Conservation (phyloP, 2,113 vertebrate genomes). For the Podarcis muralis region DNA sequence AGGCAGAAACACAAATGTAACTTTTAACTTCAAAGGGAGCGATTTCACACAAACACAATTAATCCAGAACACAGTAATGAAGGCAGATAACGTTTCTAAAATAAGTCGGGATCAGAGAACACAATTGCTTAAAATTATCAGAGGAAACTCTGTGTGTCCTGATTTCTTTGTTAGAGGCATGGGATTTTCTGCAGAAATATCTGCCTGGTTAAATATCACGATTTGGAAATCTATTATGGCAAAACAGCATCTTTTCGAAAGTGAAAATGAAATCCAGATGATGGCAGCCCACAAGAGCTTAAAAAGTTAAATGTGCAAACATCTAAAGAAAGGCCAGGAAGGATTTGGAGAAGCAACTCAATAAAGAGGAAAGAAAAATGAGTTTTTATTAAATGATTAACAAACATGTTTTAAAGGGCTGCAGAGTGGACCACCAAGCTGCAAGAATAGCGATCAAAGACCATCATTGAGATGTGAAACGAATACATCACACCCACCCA, state of each 20-base stretch:
- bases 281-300: background rate
- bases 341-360: background rate
- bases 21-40: conserved; percentile 1
- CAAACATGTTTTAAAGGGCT: background rate
- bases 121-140: background rate
- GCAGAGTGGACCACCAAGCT: background rate
- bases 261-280: conserved; percentile 19
- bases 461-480: no score
- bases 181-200: background rate
- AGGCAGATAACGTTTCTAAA: background rate
- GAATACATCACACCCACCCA: background rate
- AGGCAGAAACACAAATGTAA: background rate
- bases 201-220: background rate
- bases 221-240: background rate
- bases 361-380: background rate
- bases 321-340: background rate
- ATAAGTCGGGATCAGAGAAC: background rate
- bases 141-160: background rate
- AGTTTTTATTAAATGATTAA: background rate
- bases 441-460: background rate
- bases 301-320: background rate
- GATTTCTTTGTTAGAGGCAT: background rate
- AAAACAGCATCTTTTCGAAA: background rate
- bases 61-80: background rate
- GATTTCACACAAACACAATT: background rate